Evolutionary conservation across 2,888 invertebrate species (phyloP).

Genomic region (Anorthoa munda): DNA sequence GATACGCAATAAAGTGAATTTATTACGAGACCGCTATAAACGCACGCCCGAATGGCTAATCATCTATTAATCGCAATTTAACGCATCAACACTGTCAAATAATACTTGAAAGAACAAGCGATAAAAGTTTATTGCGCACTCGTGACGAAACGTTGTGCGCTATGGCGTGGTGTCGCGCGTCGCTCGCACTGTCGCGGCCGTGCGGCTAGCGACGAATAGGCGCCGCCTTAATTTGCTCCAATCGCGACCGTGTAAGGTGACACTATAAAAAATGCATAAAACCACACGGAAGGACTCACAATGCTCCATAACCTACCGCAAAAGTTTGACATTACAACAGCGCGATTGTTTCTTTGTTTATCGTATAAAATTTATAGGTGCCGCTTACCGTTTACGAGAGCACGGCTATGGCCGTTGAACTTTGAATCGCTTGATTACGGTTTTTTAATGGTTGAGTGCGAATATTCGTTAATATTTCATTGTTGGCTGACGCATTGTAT

Average conservation of each 20-base stretch:
- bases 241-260: slow-evolving; percentile 68
- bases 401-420: slow-evolving; percentile 85
- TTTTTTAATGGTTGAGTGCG: slow-evolving; percentile 85
- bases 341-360: slow-evolving; percentile 88
- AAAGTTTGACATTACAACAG: slow-evolving; percentile 84
- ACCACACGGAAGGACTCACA: slow-evolving; percentile 80
- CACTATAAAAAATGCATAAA: slow-evolving; percentile 71
- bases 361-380: slow-evolving; percentile 83
- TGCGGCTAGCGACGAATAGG: slow-evolving; percentile 68
- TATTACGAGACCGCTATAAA: slow-evolving; percentile 86
- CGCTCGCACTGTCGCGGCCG: slow-evolving; percentile 41
- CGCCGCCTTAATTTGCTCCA: slow-evolving; percentile 71
- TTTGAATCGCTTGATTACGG: slow-evolving; percentile 87
- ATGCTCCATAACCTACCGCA: slow-evolving; percentile 86
- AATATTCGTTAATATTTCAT: slow-evolving; percentile 84
- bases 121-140: slow-evolving; percentile 83
- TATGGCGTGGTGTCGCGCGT: slow-evolving; percentile 52
- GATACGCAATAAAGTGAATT: slow-evolving; percentile 88
- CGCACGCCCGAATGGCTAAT: slow-evolving; percentile 84
- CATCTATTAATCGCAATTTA: slow-evolving; percentile 89
- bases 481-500: slow-evolving; percentile 76
- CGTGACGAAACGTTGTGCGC: slow-evolving; percentile 67
- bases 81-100: slow-evolving; percentile 88
- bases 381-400: slow-evolving; percentile 80
- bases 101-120: slow-evolving; percentile 86